These are phyloP conservation scores for Blastobasis adustella DNA, from an alignment of 2,888 invertebrate genomes.

Conservation along the genomic window DNA sequence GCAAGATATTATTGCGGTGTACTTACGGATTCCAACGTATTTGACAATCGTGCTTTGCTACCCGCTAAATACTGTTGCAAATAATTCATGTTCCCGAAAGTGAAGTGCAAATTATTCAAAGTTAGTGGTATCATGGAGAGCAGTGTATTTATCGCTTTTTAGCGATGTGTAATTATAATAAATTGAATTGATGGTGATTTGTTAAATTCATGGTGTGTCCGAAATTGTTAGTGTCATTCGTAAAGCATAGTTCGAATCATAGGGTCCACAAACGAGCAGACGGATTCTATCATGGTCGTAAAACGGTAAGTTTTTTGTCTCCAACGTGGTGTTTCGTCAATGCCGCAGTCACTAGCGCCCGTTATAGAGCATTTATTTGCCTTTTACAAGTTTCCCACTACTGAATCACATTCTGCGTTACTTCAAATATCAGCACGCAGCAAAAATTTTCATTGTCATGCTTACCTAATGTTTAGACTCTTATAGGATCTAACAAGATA, in stretches of 20 bases:
- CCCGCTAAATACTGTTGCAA: constrained; percentile 12
- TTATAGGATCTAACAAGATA: no score
- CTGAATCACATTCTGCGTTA: no score
- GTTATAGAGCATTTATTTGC: not conserved
- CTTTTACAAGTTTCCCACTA: no score
- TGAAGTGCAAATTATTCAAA: constrained; percentile 57
- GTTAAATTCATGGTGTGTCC: constrained; percentile 70
- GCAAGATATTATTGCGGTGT: constrained; percentile 20
- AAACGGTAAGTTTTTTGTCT: constrained; percentile 60
- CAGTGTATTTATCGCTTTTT: constrained; percentile 63
- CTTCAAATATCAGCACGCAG: no score
- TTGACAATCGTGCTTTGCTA: constrained; percentile 20
- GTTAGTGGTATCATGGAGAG: constrained; percentile 57
- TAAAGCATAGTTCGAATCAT: constrained; percentile 68
- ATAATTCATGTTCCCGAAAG: constrained; percentile 49
- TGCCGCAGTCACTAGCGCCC: not conserved
- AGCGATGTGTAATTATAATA: constrained; percentile 66
- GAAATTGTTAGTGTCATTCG: constrained; percentile 58
- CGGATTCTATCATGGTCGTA: constrained; percentile 76
- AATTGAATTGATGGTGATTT: constrained; percentile 65
- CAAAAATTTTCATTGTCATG: no score
- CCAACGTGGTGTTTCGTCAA: constrained; percentile 20
- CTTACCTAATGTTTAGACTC: no score
- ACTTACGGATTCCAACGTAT: constrained; percentile 19
- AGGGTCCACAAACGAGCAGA: constrained; percentile 73